Evolutionary conservation across 2,888 invertebrate genomes (phyloP).

Genomic region (Tiliacea citrago): DNA sequence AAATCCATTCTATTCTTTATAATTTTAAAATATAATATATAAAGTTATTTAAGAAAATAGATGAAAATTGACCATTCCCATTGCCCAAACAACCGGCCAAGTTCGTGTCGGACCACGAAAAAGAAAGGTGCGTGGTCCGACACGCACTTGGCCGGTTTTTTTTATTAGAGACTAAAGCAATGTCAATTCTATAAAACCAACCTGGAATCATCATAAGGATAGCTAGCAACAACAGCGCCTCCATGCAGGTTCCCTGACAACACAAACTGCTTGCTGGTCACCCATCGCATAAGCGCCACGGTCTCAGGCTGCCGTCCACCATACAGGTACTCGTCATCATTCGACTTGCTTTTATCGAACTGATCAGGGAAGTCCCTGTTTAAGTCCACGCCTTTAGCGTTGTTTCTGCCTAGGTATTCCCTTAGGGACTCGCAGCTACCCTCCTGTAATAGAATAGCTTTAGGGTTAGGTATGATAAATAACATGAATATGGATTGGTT

Average conservation of each 20-base stretch:
- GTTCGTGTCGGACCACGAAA: too few relatives aligned
- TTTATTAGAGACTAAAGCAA: background rate
- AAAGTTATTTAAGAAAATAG: too few relatives aligned
- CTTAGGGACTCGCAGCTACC: conserved; percentile 94
- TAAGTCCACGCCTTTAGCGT: conserved; percentile 95
- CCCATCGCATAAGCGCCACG: conserved; percentile 96
- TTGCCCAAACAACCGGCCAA: too few relatives aligned
- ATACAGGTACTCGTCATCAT: conserved; percentile 87
- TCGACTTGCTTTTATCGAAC: conserved; percentile 89
- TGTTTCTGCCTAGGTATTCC: conserved; percentile 94
- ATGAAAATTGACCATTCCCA: too few relatives aligned
- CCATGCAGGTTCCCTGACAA: conserved; percentile 98
- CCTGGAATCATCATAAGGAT: conserved; percentile 98
- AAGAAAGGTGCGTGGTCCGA: too few relatives aligned
- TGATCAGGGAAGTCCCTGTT: conserved; percentile 99
- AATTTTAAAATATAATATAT: too few relatives aligned
- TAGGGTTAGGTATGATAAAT: too few relatives aligned
- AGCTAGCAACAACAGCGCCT: conserved; percentile 99
- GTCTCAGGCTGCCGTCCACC: conserved; percentile 96
- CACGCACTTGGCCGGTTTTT: too few relatives aligned
- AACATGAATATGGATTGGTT: too few relatives aligned
- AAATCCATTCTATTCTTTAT: too few relatives aligned
- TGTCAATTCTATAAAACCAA: conserved; percentile 75
- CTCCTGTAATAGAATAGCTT: conserved; percentile 89
- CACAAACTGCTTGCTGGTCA: conserved; percentile 96